Evolutionary conservation across 2,113 vertebrate species (phyloP).

Genomic region (Choloepus hoffmanni): DNA sequence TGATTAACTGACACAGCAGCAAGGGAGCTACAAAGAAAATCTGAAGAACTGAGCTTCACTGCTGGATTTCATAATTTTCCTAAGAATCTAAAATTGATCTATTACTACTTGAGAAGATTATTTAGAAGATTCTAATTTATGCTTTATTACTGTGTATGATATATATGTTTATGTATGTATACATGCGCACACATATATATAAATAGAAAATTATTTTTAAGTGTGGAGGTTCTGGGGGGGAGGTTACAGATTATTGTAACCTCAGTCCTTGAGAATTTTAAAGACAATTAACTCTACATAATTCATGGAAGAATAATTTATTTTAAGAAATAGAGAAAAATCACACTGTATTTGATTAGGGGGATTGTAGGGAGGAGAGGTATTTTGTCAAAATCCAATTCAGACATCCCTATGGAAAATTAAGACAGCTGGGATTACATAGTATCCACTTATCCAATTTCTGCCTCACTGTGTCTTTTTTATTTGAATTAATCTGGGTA

Average conservation of each 20-base stretch:
- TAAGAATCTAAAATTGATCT: constrained; percentile 38
- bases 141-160: background rate
- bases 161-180: background rate
- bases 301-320: constrained; percentile 67
- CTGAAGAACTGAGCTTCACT: background rate
- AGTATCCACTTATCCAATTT: constrained; percentile 84
- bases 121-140: background rate
- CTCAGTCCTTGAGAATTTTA: constrained; percentile 28
- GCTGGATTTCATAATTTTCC: constrained; percentile 8
- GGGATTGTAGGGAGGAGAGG: constrained; percentile 53
- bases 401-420: constrained; percentile 80
- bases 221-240: background rate
- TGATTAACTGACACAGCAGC: background rate
- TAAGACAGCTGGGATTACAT: constrained; percentile 78
- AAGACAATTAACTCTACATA: constrained; percentile 34
- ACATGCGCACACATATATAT: too few species aligned
- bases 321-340: constrained; percentile 70
- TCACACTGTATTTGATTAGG: constrained; percentile 67
- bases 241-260: background rate
- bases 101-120: background rate
- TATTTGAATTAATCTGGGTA: constrained; percentile 86
- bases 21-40: background rate
- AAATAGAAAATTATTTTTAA: constrained; percentile 35
- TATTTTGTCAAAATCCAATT: constrained; percentile 82
- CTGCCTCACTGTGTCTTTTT: constrained; percentile 81